Conservation (phyloP, 2,888 invertebrate species). For the Nineta flava region DNA sequence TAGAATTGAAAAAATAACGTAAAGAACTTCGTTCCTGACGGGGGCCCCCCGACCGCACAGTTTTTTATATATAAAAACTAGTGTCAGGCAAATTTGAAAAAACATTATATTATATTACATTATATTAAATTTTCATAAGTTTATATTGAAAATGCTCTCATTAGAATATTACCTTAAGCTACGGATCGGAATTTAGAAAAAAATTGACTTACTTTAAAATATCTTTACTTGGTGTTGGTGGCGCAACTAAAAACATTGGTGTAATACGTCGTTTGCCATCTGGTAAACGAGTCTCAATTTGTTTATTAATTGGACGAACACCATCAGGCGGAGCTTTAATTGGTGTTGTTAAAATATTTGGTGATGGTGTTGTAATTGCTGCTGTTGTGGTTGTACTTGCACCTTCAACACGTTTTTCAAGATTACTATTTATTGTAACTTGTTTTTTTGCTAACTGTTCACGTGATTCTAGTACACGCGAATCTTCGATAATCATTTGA, state of each 20-base stretch:
- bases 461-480: conserved; percentile 40
- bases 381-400: conserved; percentile 16
- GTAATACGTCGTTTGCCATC: conserved; percentile 94
- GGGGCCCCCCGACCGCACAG: too few species aligned
- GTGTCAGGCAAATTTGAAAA: background rate
- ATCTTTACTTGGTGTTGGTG: conserved; percentile 21
- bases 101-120: background rate
- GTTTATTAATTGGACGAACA: conserved; percentile 63
- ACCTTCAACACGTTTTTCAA: conserved; percentile 7
- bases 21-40: too few species aligned
- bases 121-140: background rate
- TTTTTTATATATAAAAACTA: too few species aligned
- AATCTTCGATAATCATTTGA: conserved; percentile 50
- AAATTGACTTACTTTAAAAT: conserved; percentile 2
- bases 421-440: conserved; percentile 13
- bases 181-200: too few species aligned
- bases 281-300: conserved; percentile 85
- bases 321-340: conserved; percentile 18
- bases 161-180: too few species aligned
- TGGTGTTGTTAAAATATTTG: conserved; percentile 8
- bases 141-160: background rate
- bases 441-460: conserved; percentile 34
- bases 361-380: conserved; percentile 16
- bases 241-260: conserved; percentile 75
- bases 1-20: too few species aligned